These are phyloP conservation scores for Ochotona curzoniae DNA, from an alignment of 2,113 vertebrate species.

Conservation along the genomic window DNA sequence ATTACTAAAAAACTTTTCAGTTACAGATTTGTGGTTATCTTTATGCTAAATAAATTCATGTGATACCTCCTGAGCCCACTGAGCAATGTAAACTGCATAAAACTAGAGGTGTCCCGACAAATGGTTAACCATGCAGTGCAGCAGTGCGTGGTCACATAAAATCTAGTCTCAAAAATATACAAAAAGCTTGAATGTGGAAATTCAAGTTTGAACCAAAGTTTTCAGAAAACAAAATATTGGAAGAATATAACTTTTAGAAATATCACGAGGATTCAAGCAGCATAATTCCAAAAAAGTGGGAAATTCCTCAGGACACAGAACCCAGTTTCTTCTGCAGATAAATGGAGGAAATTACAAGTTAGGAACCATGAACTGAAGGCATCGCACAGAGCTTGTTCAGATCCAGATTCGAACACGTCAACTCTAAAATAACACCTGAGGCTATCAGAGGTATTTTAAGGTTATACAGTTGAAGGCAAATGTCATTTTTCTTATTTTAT, in stretches of 20 bases:
- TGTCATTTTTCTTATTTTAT: slow-evolving; percentile 38
- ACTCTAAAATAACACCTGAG: neutral
- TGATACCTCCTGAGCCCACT: neutral
- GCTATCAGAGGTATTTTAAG: neutral
- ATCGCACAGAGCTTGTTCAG: neutral
- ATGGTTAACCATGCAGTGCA: neutral
- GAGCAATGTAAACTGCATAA: neutral
- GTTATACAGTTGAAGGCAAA: neutral
- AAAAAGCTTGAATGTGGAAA: neutral
- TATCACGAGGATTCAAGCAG: neutral
- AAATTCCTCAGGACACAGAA: neutral
- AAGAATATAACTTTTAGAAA: neutral
- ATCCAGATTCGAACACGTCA: neutral
- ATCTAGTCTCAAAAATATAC: neutral
- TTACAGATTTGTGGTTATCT: neutral
- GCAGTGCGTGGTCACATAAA: neutral
- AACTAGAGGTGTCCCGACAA: neutral
- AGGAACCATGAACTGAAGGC: neutral
- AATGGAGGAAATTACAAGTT: neutral
- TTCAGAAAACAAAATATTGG: neutral
- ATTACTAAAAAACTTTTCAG: neutral
- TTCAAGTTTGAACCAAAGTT: neutral
- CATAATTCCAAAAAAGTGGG: neutral
- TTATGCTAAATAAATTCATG: neutral
- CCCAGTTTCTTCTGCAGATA: neutral